phyloP scores from a whole-genome alignment of 1,140 invertebrate species.

The Ephestia elutella region DNA sequence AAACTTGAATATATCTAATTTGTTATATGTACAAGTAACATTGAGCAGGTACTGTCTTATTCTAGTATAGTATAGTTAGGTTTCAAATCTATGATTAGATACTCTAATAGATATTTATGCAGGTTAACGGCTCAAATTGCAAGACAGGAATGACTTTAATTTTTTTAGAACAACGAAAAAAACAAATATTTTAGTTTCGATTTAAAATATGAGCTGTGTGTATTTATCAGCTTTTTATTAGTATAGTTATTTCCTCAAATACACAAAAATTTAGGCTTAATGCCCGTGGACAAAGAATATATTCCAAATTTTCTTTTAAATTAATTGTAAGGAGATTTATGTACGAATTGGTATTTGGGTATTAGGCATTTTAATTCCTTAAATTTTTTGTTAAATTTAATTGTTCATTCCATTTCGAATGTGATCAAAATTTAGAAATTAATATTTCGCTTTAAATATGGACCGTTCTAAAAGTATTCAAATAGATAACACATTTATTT shows the following conservation, averaged over 20 bases:
- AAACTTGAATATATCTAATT: too few relatives aligned
- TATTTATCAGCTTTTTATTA: not conserved
- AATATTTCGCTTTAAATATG: too few relatives aligned
- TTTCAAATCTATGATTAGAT: not conserved
- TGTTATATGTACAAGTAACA: not conserved
- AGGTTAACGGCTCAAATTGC: not conserved
- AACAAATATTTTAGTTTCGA: too few relatives aligned
- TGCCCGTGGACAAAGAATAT: not conserved
- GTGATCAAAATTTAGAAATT: constrained; percentile 2
- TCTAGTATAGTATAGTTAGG: not conserved
- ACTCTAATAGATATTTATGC: not conserved
- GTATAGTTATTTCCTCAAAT: not conserved
- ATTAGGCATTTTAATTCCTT: not conserved
- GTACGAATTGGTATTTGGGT: not conserved
- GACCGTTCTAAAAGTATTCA: too few relatives aligned
- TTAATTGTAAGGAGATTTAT: not conserved
- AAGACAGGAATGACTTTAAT: not conserved
- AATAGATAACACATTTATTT: not conserved
- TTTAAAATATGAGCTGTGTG: not conserved
- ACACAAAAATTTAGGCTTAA: not conserved
- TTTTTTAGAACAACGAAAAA: too few relatives aligned
- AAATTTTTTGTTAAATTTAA: not conserved
- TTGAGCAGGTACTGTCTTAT: not conserved
- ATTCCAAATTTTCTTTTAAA: not conserved
- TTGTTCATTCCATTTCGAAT: not conserved